Evolutionary conservation across 2,888 invertebrate genomes (phyloP), one percentile per base, ranked within the genome.

Genomic region (Ophion slaviceki): DNA sequence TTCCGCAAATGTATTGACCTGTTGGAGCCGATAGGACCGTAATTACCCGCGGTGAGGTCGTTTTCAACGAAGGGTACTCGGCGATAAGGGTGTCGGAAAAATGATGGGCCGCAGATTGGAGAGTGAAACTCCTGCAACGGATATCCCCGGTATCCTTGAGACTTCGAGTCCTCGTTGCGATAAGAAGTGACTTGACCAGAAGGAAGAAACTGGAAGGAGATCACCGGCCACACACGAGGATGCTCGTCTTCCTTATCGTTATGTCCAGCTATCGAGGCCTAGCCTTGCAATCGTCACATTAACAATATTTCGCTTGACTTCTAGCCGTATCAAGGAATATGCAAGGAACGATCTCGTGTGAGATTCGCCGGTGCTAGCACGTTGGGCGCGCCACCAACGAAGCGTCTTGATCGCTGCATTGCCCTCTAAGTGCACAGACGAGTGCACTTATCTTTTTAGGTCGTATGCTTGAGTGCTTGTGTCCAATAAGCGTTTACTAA

Each of bases 171-270:
- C 32, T 72, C 45, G 64, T 66, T 47, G 47, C 66, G 76, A 84
- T 80, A 80, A 84, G 82, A 71, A 68, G 66, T 70, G 82, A 84
- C 36, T 53, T 40, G 57, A 14, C 28, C 14, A 68, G 72, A 71
- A 76, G 75, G 71, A 68, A 80, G 64, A 71, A 80, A 76, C 68
- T 45, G 75, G 45, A 75, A 80, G 47, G 79, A 85, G 82, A 81
- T 82, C 53, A 71, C 67, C 59, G 88, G 68, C 88, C 87, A 87
- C 85, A 87, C 86, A 77, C 86, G 87, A 80, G 78, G 79, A 76
- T 45, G 4, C 72, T 67, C 81, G 57, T 80, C 64, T 61, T 72
- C 32, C 75, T 84, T 80, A 84, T 77, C 80, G 72, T 71, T 61
- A 61, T 24, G 71, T 71, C 75, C 36, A 71, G 45, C 24, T 53